A percentile compares a stretch with the other conserved stretches of the same genome.
These are phyloP conservation scores for Etheostoma nigrum DNA, from an alignment of 2,797 vertebrate species.

Conservation along the genomic window DNA sequence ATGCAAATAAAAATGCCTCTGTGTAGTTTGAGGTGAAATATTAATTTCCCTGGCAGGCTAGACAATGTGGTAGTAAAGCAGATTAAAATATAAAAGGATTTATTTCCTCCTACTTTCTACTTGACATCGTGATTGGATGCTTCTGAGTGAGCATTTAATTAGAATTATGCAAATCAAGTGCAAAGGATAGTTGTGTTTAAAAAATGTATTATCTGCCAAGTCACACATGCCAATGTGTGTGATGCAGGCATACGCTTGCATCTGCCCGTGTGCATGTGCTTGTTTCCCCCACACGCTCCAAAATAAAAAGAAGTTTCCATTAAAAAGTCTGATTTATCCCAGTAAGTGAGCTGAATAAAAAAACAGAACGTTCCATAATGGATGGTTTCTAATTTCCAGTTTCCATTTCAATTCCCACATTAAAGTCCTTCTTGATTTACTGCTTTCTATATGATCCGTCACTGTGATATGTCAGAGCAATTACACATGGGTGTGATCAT, in stretches of 20 bases:
- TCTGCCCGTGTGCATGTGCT: neutral
- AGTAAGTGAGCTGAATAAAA: neutral
- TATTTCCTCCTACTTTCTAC: slow-evolving; percentile 62
- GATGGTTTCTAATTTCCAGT: slow-evolving; percentile 47
- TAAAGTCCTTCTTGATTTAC: slow-evolving; percentile 35
- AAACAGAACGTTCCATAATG: slow-evolving; percentile 8
- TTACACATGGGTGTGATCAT: slow-evolving; percentile 68
- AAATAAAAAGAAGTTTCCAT: neutral
- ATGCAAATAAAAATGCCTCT: slow-evolving; percentile 44
- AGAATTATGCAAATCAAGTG: slow-evolving; percentile 78
- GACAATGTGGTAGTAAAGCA: slow-evolving; percentile 61
- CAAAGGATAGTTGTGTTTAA: slow-evolving; percentile 59
- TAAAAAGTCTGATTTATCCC: slow-evolving; percentile 24
- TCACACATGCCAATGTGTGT: slow-evolving; percentile 20
- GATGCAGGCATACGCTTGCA: neutral
- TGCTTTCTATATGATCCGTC: slow-evolving; percentile 50
- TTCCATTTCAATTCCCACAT: slow-evolving; percentile 28
- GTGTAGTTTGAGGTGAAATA: slow-evolving; percentile 62
- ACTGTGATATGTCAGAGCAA: slow-evolving; percentile 61
- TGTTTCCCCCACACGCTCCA: neutral
- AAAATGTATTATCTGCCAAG: slow-evolving; percentile 24
- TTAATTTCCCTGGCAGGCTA: slow-evolving; percentile 58
- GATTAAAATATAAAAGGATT: slow-evolving; percentile 78
- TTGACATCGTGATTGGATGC: slow-evolving; percentile 65
- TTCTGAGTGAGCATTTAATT: slow-evolving; percentile 74